Evolutionary conservation across 2,797 vertebrate genomes (phyloP).

Genomic region (Brotula barbata): DNA sequence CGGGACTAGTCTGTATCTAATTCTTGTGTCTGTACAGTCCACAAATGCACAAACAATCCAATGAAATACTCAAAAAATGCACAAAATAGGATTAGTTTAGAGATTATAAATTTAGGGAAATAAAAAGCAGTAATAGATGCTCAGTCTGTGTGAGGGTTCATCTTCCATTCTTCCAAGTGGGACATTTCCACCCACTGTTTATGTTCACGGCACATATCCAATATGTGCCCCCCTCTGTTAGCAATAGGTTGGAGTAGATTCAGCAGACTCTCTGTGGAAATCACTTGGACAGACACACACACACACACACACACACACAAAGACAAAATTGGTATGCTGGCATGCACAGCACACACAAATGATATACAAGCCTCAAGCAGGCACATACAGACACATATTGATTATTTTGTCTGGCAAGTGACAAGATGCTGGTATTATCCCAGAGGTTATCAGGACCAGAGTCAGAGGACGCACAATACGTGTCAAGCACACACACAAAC

Average conservation of each 20-base stretch:
- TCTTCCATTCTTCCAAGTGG: too few relatives aligned
- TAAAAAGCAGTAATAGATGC: too few relatives aligned
- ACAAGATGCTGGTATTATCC: constrained; percentile 40
- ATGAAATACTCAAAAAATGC: too few relatives aligned
- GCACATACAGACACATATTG: constrained; percentile 39
- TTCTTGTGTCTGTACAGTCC: too few relatives aligned
- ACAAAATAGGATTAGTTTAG: too few relatives aligned
- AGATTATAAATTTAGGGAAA: too few relatives aligned
- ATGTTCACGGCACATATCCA: too few relatives aligned
- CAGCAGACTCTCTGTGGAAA: constrained; percentile 38
- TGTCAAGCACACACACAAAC: constrained; percentile 4
- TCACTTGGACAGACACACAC: constrained; percentile 7
- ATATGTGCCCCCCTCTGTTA: too few relatives aligned
- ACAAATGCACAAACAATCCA: too few relatives aligned
- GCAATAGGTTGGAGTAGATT: constrained; percentile 18
- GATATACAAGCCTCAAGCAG: background rate
- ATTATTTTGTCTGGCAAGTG: constrained; percentile 41
- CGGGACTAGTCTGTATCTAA: too few relatives aligned
- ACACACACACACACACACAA: constrained; percentile 14
- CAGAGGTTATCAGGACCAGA: constrained; percentile 41
- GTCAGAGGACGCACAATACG: constrained; percentile 26
- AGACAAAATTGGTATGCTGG: constrained; percentile 22
- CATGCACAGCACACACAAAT: constrained; percentile 20
- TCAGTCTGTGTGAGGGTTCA: too few relatives aligned
- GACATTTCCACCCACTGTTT: too few relatives aligned